Conservation (phyloP, 2,113 vertebrate species). For the Ciconia boyciana region DNA sequence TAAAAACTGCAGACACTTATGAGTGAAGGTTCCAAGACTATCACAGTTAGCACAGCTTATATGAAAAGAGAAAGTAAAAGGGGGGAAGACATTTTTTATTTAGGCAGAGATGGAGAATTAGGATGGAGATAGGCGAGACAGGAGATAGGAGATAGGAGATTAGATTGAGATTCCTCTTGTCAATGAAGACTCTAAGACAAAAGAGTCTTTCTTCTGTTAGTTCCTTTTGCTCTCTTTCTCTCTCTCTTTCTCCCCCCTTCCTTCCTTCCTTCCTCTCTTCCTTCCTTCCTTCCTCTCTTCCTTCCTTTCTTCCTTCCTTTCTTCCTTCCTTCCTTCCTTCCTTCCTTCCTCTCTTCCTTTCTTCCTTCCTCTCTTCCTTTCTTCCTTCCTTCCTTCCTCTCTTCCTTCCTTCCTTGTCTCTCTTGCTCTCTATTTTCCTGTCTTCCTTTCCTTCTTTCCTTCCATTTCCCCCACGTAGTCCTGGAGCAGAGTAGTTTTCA, state of each 20-base stretch:
- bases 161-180: neutral
- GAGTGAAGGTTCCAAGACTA: neutral
- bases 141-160: too few species aligned
- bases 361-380: accelerated
- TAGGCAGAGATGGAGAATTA: neutral
- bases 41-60: neutral
- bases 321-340: accelerated
- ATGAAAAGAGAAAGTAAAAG: neutral
- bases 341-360: accelerated
- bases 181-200: neutral
- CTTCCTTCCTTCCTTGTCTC: too few species aligned
- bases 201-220: neutral
- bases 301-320: too few species aligned
- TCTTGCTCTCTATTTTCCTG: neutral
- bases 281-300: neutral
- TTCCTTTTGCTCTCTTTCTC: neutral
- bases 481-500: neutral
- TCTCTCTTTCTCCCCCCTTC: neutral
- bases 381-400: too few species aligned
- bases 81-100: neutral
- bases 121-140: too few species aligned
- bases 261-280: neutral
- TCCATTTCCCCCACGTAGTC: neutral
- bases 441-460: neutral
- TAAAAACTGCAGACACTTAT: neutral